phyloP scores from a whole-genome alignment of 2,888 invertebrate genomes.

The Apoda limacodes region DNA sequence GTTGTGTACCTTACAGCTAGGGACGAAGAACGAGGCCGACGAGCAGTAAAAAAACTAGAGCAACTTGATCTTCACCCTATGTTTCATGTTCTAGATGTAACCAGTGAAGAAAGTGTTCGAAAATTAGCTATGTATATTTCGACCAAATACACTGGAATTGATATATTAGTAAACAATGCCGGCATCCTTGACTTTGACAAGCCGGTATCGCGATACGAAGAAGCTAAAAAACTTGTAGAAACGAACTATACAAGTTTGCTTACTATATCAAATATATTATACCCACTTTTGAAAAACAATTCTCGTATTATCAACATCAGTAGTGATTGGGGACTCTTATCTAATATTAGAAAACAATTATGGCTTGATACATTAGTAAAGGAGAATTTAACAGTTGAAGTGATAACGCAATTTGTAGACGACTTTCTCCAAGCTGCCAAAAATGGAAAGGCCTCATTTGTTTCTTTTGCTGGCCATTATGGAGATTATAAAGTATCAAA shows the following conservation, averaged over 20 bases:
- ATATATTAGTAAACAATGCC: conserved; percentile 83
- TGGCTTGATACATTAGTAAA: conserved; percentile 55
- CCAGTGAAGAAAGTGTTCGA: conserved; percentile 70
- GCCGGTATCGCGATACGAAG: conserved; percentile 73
- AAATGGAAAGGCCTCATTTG: conserved; percentile 50
- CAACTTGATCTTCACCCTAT: conserved; percentile 66
- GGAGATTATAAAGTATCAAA: conserved; percentile 65
- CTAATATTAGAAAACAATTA: conserved; percentile 54
- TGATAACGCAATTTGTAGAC: conserved; percentile 65
- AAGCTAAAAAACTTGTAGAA: conserved; percentile 77
- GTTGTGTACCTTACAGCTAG: conserved; percentile 80
- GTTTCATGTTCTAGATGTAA: conserved; percentile 79
- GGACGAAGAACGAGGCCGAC: conserved; percentile 70
- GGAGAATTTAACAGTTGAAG: conserved; percentile 58
- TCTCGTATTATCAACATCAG: conserved; percentile 84
- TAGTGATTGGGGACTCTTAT: conserved; percentile 67
- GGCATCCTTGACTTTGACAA: conserved; percentile 76
- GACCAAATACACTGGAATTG: conserved; percentile 74
- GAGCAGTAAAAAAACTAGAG: conserved; percentile 72
- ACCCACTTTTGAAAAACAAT: conserved; percentile 76
- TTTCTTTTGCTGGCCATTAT: conserved; percentile 55
- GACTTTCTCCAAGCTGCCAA: conserved; percentile 68
- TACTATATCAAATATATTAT: conserved; percentile 74
- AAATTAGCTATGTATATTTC: conserved; percentile 70
- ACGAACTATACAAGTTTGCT: conserved; percentile 79